These are phyloP conservation scores for Noctua janthe DNA, from an alignment of 2,888 invertebrate species.

Conservation along the genomic window DNA sequence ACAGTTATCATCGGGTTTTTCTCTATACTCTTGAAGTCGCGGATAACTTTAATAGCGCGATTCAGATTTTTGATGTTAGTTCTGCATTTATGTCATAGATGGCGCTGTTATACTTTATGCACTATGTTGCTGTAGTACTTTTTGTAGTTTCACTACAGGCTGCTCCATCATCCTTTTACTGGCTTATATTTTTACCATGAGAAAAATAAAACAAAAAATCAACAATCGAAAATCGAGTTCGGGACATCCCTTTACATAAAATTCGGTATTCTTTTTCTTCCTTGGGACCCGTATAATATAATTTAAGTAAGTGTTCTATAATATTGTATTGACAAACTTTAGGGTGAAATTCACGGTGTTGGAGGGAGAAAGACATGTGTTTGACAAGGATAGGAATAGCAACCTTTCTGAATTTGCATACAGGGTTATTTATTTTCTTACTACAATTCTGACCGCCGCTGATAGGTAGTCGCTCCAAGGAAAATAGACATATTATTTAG, in stretches of 20 bases:
- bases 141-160: not conserved
- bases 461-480: too few species aligned
- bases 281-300: constrained; percentile 34
- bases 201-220: not conserved
- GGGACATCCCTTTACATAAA: not conserved
- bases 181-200: not conserved
- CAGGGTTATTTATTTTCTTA: not conserved
- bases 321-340: constrained; percentile 48
- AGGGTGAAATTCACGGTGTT: constrained; percentile 15
- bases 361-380: constrained; percentile 25
- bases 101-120: not conserved
- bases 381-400: constrained; percentile 11
- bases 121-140: not conserved
- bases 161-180: not conserved
- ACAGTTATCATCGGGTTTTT: not conserved
- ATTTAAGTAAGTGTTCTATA: constrained; percentile 48
- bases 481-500: too few species aligned
- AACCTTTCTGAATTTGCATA: constrained; percentile 40
- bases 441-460: not conserved
- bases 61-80: not conserved
- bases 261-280: not conserved
- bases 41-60: not conserved
- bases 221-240: too few species aligned
- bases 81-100: not conserved
- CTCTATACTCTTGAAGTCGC: not conserved